Base-by-base conservation (phyloP, 2,797 vertebrate species). In the Trichosurus vulpecula region DNA sequence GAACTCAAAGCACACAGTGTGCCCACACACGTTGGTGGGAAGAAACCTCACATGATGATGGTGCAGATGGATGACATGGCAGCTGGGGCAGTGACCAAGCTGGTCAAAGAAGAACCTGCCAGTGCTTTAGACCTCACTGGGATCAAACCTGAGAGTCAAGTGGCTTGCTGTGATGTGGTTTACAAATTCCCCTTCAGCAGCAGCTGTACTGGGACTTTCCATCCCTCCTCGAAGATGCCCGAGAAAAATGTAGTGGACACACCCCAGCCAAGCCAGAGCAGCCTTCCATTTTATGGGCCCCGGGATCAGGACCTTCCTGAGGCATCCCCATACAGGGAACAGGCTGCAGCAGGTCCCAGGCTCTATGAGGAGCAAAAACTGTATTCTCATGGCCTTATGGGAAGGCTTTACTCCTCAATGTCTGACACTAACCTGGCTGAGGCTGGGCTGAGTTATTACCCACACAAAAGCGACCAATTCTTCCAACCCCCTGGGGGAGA, bases 131-230 rank as follows among this genome's bases (percentile, higher is more conserved):
- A 99, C 98, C 99, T 99, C 92, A 99, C 99, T 0, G 99, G 99
- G 0, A 98, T 99, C 94, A 99, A 99, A 98, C 98, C 99, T 0
- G 99, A 99, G 98, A 99, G 99, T 98, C 99, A 99, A 96, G 99
- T 99, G 91, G 99, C 99, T 51, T 99, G 99, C 98, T 99, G 99
- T 91, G 99, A 99, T 96, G 99, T 99, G 98, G 99, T 99, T 98
- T 99, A 99, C 98, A 99, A 99, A 98, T 99, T 99, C 96, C 99
- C 99, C 95, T 99, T 99, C 47, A 99, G 99, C 91, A 98, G 99
- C 95, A 99, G 99, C 97, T 99, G 99, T 98, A 98, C 99, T 0
- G 99, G 99, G 0, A 97, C 99, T 96, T 99, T 99, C 97, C 99
- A 99, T 97, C 99, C 99, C 81, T 98, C 99, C 94, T 99, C 99